Evolutionary conservation across 2,888 invertebrate species (phyloP).

Genomic region (Candidula unifasciata): DNA sequence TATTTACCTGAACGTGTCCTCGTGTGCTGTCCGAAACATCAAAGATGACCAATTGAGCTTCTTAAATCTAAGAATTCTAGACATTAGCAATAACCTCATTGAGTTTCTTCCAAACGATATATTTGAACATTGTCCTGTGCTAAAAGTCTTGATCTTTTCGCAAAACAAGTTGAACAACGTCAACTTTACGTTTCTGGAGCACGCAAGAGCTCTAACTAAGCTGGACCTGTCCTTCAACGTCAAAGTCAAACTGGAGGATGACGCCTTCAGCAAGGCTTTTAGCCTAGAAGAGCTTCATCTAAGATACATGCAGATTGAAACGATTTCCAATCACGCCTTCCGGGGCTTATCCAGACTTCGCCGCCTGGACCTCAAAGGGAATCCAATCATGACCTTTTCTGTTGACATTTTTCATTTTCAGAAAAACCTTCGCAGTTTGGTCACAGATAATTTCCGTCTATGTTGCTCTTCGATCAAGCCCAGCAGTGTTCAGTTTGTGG

Average conservation of each 20-base stretch:
- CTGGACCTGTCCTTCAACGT: conserved; percentile 40
- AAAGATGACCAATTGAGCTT: background rate
- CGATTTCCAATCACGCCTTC: conserved; percentile 41
- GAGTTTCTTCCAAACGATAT: background rate
- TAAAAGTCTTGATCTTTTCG: conserved; percentile 27
- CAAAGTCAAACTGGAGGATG: background rate
- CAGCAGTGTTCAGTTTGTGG: background rate
- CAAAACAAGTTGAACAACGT: conserved; percentile 14
- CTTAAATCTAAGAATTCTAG: conserved; percentile 36
- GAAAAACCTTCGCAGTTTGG: conserved; percentile 21
- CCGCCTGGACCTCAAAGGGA: conserved; percentile 21
- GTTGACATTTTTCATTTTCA: conserved; percentile 18
- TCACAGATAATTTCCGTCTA: conserved; percentile 47
- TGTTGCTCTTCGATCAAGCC: conserved; percentile 45
- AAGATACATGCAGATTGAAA: conserved; percentile 27
- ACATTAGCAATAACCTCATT: conserved; percentile 38
- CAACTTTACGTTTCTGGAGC: background rate
- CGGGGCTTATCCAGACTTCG: conserved; percentile 29
- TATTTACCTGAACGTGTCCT: conserved; percentile 38
- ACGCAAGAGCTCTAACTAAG: background rate
- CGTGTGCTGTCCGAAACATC: background rate
- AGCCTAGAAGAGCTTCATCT: conserved; percentile 17
- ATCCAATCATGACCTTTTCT: conserved; percentile 12
- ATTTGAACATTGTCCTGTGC: conserved; percentile 30
- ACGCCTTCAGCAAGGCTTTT: background rate